Evolutionary conservation across 2,113 vertebrate species (phyloP).

Genomic region (Spheniscus mendiculus): DNA sequence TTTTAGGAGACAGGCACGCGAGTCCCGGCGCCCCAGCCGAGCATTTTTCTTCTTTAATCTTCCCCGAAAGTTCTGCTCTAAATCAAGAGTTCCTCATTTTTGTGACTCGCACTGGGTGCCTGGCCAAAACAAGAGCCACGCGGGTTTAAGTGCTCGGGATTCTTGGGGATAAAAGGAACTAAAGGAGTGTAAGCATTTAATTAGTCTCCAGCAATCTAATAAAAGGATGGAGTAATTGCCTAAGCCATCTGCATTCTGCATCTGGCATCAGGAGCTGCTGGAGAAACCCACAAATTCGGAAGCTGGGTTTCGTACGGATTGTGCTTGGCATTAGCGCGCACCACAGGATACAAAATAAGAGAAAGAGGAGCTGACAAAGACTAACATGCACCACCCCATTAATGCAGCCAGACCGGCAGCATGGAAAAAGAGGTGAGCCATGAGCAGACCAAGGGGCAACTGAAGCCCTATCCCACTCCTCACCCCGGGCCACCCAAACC

Average conservation of each 20-base stretch:
- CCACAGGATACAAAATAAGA: not conserved
- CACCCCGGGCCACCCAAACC: not conserved
- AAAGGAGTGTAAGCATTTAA: conserved; percentile 49
- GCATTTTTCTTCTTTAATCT: not conserved
- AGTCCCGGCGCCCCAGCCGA: rapidly evolving
- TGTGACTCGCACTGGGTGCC: rapidly evolving
- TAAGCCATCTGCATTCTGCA: conserved; percentile 29
- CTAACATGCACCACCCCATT: not conserved
- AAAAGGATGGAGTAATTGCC: conserved; percentile 42
- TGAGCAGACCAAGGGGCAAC: not conserved
- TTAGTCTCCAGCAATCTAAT: conserved; percentile 52
- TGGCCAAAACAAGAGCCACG: not conserved
- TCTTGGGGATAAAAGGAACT: conserved; percentile 15
- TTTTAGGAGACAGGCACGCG: not conserved
- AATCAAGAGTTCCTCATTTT: not conserved
- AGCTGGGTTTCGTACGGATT: not conserved
- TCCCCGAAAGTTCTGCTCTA: not conserved
- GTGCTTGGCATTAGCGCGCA: not conserved
- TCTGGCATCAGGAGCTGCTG: conserved; percentile 1
- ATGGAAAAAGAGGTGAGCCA: not conserved
- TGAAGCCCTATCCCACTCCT: not conserved
- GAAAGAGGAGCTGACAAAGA: conserved; percentile 37
- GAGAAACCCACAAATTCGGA: not conserved
- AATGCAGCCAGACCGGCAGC: not conserved
- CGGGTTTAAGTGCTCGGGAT: not conserved